Evolutionary conservation across 53 echinoderm and acorn worm species (phyloP).

Genomic region (Holothuria scabra): DNA sequence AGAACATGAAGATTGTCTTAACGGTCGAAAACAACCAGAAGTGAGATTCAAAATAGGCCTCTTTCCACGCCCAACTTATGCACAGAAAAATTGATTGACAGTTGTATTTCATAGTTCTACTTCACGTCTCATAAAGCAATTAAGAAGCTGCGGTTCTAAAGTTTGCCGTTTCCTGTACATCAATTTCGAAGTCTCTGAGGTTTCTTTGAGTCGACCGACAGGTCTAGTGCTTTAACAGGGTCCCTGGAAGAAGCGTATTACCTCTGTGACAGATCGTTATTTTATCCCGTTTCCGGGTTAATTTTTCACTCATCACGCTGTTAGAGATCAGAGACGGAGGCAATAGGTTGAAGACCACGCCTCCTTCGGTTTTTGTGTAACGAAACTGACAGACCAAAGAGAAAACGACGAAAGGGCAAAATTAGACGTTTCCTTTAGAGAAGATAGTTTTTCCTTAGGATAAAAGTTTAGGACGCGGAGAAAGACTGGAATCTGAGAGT

Average conservation of each 20-base stretch:
- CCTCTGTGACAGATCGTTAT: conserved; percentile 30
- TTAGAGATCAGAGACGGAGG: too few species aligned
- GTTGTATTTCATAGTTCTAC: background rate
- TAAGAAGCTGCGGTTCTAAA: conserved; percentile 7
- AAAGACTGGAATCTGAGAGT: too few species aligned
- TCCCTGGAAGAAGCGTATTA: conserved; percentile 22
- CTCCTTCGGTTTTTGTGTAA: background rate
- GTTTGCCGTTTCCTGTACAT: conserved; percentile 42
- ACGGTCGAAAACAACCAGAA: conserved; percentile 3
- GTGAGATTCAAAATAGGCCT: background rate
- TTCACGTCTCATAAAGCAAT: conserved; percentile 36
- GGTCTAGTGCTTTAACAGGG: background rate
- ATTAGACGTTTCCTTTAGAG: conserved; percentile 4
- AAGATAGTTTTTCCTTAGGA: background rate
- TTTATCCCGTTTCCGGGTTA: conserved; percentile 24
- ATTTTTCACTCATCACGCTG: conserved; percentile 26
- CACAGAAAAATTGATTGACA: conserved; percentile 20
- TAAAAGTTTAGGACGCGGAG: too few species aligned
- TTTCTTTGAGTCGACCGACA: conserved; percentile 28
- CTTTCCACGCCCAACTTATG: conserved; percentile 4
- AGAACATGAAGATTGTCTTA: background rate
- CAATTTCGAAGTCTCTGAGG: conserved; percentile 1
- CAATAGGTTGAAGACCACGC: conserved; percentile 2
- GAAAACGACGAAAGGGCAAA: background rate
- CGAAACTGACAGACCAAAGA: background rate